Base-by-base conservation (phyloP, 2,113 vertebrate species). In the Melanotaenia duboulayi region DNA sequence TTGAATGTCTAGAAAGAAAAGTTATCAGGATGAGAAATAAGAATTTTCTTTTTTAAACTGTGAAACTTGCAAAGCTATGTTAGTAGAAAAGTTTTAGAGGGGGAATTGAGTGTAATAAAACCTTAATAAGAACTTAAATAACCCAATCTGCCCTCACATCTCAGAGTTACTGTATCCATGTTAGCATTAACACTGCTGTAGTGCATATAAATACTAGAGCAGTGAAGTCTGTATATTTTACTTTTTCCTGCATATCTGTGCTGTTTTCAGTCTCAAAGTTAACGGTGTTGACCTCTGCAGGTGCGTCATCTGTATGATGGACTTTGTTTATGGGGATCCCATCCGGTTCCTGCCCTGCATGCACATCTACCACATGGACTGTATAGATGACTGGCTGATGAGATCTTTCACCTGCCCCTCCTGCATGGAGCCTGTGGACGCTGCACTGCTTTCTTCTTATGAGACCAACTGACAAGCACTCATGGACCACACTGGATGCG, bases 271-370 rank as follows among this genome's bases (percentile, higher is more conserved):
- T 35, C 7, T 9, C 32, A 3, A 35, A 9, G 4, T 9, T 35
- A 35, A 35, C 8, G 67, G 32, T 79, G 16, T 74, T 67, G 12
- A 0, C 58, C 28, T 37, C 11, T 58, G 35, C 88, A 99, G 98
- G 92, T 99, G 98, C 74, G 97, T 99, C 88, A 99, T 99, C 95
- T 99, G 98, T 91, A 99, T 99, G 98, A 97, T 98, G 96, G 98
- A 99, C 96, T 99, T 99, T 95, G 96, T 97, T 84, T 98, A 97
- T 3, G 97, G 98, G 74, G 98, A 99, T 91, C 97, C 97, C 48
- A 97, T 99, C 92, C 95, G 97, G 94, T 99, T 98, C 93, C 96
- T 99, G 93, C 97, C 97, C 57, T 99, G 98, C 95, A 98, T 99
- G 98, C 98, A 99, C 94, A 99, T 97, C 92, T 99, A 99, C 91